A percentile compares a stretch with the other conserved stretches of the same genome.
These are phyloP conservation scores for Agonopterix arenella DNA, from an alignment of 2,888 invertebrate species.

Conservation along the genomic window DNA sequence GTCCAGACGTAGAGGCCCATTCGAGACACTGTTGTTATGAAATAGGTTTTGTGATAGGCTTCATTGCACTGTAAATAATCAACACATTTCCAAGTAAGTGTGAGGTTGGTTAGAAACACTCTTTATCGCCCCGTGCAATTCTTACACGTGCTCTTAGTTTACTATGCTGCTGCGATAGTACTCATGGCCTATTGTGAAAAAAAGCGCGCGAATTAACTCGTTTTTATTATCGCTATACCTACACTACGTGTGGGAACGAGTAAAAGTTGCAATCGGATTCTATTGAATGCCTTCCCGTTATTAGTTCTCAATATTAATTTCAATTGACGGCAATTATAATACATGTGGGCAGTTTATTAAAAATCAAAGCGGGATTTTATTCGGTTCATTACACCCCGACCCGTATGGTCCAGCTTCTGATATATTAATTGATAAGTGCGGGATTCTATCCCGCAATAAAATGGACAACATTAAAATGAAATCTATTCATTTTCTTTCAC, in stretches of 20 bases:
- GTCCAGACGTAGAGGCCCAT: too few relatives aligned
- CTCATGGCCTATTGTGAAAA: conserved; percentile 24
- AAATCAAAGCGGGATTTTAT: conserved; percentile 18
- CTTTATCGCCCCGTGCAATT: conserved; percentile 27
- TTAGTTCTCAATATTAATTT: too few relatives aligned
- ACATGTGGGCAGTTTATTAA: conserved; percentile 20
- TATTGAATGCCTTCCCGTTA: background rate
- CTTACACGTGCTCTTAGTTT: conserved; percentile 52
- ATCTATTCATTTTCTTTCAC: background rate
- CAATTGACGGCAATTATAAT: background rate
- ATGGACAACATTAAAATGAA: background rate
- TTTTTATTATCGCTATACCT: background rate
- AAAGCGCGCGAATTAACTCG: conserved; percentile 18
- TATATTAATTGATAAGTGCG: conserved; percentile 5
- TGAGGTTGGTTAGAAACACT: conserved; percentile 10
- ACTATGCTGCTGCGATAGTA: conserved; percentile 29
- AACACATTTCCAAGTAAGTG: too few relatives aligned
- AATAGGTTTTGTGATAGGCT: too few relatives aligned
- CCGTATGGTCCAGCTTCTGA: conserved; percentile 15
- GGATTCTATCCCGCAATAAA: background rate
- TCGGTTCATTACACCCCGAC: conserved; percentile 10
- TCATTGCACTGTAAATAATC: too few relatives aligned
- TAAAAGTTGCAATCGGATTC: background rate
- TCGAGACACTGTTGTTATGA: too few relatives aligned
- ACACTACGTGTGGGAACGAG: conserved; percentile 6